Evolutionary conservation across 2,888 invertebrate genomes (phyloP).

Genomic region (Oxystoma pomonae): DNA sequence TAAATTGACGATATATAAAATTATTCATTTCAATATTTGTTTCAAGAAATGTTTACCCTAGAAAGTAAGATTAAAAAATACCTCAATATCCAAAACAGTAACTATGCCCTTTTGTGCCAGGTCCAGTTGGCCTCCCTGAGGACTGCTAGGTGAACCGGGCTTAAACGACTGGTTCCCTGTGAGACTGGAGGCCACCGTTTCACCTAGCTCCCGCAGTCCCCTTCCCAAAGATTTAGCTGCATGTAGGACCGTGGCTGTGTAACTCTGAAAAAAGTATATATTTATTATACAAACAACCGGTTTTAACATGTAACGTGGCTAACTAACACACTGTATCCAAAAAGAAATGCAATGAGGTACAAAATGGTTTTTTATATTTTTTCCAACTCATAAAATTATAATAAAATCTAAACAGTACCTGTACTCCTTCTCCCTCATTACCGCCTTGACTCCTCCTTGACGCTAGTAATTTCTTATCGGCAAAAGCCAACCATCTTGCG

Average conservation of each 20-base stretch:
- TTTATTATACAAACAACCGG: background rate
- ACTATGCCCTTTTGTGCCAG: constrained; percentile 82
- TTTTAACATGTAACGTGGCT: too few species aligned
- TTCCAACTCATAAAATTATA: too few species aligned
- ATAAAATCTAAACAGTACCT: too few species aligned
- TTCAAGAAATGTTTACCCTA: too few species aligned
- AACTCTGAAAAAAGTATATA: constrained; percentile 74
- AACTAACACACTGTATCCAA: too few species aligned
- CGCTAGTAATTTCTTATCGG: constrained; percentile 79
- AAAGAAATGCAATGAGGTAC: background rate
- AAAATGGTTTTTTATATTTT: background rate
- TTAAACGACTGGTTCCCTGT: constrained; percentile 61
- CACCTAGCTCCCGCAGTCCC: constrained; percentile 84
- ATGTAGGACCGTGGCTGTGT: constrained; percentile 89
- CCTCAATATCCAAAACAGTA: constrained; percentile 82
- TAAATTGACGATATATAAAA: too few species aligned
- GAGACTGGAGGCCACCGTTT: constrained; percentile 86
- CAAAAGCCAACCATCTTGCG: constrained; percentile 78
- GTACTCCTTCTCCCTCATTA: constrained; percentile 61
- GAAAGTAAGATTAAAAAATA: too few species aligned
- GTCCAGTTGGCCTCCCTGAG: constrained; percentile 47
- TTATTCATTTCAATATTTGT: too few species aligned
- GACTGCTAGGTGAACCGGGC: constrained; percentile 39
- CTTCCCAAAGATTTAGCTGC: constrained; percentile 93
- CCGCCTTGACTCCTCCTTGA: constrained; percentile 78